Conservation (phyloP, 2,888 invertebrate genomes). For the Crocallis elinguaria region DNA sequence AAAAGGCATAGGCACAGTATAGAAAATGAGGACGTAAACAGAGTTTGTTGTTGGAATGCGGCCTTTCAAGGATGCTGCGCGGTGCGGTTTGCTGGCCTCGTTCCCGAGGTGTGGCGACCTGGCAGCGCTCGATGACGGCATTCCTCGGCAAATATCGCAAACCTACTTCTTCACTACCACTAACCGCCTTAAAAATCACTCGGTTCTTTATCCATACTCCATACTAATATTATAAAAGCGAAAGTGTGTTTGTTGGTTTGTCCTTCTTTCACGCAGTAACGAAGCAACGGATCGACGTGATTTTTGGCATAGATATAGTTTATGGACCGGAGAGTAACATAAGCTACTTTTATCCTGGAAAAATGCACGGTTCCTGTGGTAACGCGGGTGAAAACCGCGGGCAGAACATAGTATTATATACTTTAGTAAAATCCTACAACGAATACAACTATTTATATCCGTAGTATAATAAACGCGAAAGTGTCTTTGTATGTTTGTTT, state of each 20-base stretch:
- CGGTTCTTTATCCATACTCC: constrained; percentile 35
- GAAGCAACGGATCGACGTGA: too few species aligned
- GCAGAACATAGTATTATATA: constrained; percentile 3
- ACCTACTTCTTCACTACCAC: constrained; percentile 45
- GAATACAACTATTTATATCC: constrained; percentile 39
- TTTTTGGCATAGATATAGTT: too few species aligned
- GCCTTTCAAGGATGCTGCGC: constrained; percentile 82
- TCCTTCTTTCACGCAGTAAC: too few species aligned
- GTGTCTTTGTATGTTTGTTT: too few species aligned
- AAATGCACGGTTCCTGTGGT: too few species aligned
- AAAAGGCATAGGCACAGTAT: constrained; percentile 33
- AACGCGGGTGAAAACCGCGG: too few species aligned
- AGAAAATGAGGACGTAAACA: constrained; percentile 75
- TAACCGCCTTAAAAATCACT: constrained; percentile 39
- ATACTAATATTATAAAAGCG: too few species aligned
- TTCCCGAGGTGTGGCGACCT: constrained; percentile 70
- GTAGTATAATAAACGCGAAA: too few species aligned
- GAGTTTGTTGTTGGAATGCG: constrained; percentile 73
- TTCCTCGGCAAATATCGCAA: constrained; percentile 63
- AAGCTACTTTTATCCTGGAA: too few species aligned
- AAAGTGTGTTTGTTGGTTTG: too few species aligned
- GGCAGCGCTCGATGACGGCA: constrained; percentile 57
- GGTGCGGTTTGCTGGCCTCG: constrained; percentile 57
- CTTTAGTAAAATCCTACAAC: constrained; percentile 11
- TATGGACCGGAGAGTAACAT: too few species aligned